A percentile compares a stretch with the other conserved stretches of the same genome.
Evolutionary conservation across 2,888 invertebrate species (phyloP).

Genomic region (Zelleria hepariella): DNA sequence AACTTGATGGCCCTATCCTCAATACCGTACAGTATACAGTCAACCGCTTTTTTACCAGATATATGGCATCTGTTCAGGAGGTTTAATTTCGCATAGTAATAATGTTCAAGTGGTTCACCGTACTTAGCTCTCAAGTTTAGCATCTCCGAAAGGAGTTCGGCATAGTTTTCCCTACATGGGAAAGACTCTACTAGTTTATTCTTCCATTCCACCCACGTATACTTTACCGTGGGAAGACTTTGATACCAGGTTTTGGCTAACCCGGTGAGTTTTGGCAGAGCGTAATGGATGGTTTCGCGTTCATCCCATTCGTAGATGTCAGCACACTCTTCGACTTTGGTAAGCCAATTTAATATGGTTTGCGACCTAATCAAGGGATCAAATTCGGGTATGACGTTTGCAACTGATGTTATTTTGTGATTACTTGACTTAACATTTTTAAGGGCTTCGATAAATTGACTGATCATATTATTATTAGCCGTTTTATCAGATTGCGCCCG

Average conservation of each 20-base stretch:
- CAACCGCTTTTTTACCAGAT: slow-evolving; percentile 14
- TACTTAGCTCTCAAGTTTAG: slow-evolving; percentile 11
- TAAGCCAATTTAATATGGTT: slow-evolving; percentile 10
- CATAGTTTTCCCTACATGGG: slow-evolving; percentile 15
- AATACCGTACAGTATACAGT: slow-evolving; percentile 15
- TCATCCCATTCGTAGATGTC: neutral
- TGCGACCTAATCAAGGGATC: slow-evolving; percentile 10
- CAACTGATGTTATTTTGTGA: neutral
- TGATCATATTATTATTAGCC: neutral
- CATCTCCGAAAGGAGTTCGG: slow-evolving; percentile 16
- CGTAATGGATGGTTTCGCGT: neutral
- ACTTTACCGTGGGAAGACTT: slow-evolving; percentile 12
- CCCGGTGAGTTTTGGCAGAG: neutral
- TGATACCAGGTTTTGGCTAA: slow-evolving; percentile 19
- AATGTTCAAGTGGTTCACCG: slow-evolving; percentile 16
- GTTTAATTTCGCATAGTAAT: too few relatives aligned
- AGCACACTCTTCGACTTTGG: too few relatives aligned
- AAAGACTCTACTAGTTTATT: slow-evolving; percentile 15
- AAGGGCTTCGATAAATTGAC: neutral
- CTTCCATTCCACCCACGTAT: slow-evolving; percentile 17
- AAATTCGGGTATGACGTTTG: slow-evolving; percentile 13
- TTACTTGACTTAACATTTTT: neutral
- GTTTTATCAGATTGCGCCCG: too few relatives aligned
- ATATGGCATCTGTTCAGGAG: slow-evolving; percentile 16
- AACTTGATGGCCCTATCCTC: slow-evolving; percentile 15